Evolutionary conservation across 2,888 invertebrate genomes (phyloP), one percentile per base, ranked within the genome.

Genomic region (Eilema caniola): DNA sequence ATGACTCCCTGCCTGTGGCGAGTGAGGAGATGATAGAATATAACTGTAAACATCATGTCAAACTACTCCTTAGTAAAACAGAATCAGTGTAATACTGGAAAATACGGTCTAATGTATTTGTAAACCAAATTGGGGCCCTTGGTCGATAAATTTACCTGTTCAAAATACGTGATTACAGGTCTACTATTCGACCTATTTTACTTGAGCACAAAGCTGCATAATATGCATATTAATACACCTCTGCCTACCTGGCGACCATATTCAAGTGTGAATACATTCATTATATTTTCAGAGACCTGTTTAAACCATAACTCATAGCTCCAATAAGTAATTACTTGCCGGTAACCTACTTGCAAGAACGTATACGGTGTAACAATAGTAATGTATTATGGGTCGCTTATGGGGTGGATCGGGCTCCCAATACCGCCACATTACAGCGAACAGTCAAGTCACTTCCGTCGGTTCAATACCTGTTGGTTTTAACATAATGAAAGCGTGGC

Each of bases 331-430:
- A 73, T 67, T 66, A 62, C 53, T 41, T 31, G 33, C 24, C 12
- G 47, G 53, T 67, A 82, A 79, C 74, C 82, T 57, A 79, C 68
- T 82, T 76, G 77, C 60, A 20, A 0, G 62, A 72, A 70, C 77
- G 70, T 77, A 74, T 79, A n/a, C n/a, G n/a, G n/a, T n/a, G n/a
- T n/a, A 76, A 79, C 74, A 69, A 80, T 80, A 80, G 75, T 79
- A 70, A 70, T 70, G 66, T 63, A 41, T 53, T 64, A 60, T 28
- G 12, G 69, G 23, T 62, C 20, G 37, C 66, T 72, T 73, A 81
- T 81, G 76, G 71, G 28, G 70, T 61, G 65, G 60, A 64, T 70
- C 53, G 70, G 62, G 60, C 66, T 71, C 53, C 82, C 77, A 76
- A 82, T 79, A 70, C 76, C 24, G 28, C 57, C 71, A 57, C 4